Base-by-base conservation (phyloP, 2,888 invertebrate genomes). In the Eupithecia pulchellata region DNA sequence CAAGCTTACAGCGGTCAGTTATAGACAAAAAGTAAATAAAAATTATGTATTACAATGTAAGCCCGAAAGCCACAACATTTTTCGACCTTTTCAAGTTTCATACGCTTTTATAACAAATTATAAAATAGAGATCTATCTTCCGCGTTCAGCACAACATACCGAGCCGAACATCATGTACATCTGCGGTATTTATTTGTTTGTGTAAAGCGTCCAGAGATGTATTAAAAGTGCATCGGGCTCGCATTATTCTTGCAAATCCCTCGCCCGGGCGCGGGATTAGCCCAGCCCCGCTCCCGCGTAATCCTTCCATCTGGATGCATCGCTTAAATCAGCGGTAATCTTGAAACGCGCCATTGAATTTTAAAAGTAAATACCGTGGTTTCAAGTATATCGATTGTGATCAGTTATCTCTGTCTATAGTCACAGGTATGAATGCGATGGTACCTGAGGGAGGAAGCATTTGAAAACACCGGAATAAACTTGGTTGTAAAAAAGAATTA, bases 201-300 rank as follows among this genome's bases (percentile, higher is more conserved):
- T 14, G 5, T 1, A 47, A 47, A 47, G 3, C 20, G 20, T 47
- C 47, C 47, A 20, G 20, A 52, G 17, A 57, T 29, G 29, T 57
- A 27, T 52, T 55, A 17, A 14, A 20, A 29, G 57, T 57, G 57
- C 27, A 57, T 57, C 29, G 17, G 14, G 57, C 27, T 14, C 29
- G 57, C 57, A 57, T 57, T 57, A 57, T 57, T 57, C 57, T 57
- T 57, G 57, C 57, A 57, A 57, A 57, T 57, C 57, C 57, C 17
- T 29, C 14, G 27, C 57, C 57, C 29, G 57, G 42, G 29, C 29
- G 57, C 29, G 57, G 57, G 57, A 14, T 57, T 17, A 57, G 29
- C 25, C 52, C 13, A 14, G 29, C 57, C 57, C 17, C 57, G 57
- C 57, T 17, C 29, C 20, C 57, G 17, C 6, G 4, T 27, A 29